These are phyloP conservation scores for Tanypteryx hageni DNA, from an alignment of 2,888 invertebrate species.

Conservation along the genomic window DNA sequence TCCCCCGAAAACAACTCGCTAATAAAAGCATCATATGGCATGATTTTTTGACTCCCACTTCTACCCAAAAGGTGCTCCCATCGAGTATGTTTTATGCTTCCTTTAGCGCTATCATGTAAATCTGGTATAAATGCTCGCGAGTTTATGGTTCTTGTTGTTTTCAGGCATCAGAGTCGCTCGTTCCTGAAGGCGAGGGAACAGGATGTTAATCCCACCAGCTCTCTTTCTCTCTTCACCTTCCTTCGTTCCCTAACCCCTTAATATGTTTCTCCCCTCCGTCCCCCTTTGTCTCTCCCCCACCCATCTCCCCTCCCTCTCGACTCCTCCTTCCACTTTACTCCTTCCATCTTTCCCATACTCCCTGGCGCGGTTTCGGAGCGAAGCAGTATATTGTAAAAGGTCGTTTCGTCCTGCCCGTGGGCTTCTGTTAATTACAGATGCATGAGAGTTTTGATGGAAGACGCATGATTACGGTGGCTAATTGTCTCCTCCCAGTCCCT, in stretches of 20 bases:
- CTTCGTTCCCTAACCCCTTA: not conserved
- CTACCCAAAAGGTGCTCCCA: not conserved
- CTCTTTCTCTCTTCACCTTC: not conserved
- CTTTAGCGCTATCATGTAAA: constrained; percentile 54
- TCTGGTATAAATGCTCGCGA: constrained; percentile 29
- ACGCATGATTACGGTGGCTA: constrained; percentile 64
- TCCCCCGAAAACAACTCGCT: not conserved
- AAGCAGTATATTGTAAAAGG: constrained; percentile 56
- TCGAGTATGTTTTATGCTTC: constrained; percentile 5
- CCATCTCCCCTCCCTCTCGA: not conserved
- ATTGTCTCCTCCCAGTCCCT: constrained; percentile 39
- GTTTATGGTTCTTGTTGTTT: constrained; percentile 50
- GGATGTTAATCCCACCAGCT: not conserved
- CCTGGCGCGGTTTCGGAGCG: constrained; percentile 41
- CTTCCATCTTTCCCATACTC: constrained; percentile 25
- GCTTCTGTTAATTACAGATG: constrained; percentile 65
- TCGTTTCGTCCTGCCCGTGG: constrained; percentile 55
- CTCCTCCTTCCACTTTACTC: not conserved
- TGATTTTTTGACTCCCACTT: not conserved
- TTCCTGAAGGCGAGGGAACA: constrained; percentile 15
- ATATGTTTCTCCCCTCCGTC: not conserved
- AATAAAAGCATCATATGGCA: not conserved
- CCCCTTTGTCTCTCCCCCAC: not conserved
- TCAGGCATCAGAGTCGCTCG: not conserved
- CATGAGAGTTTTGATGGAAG: constrained; percentile 65